Evolutionary conservation across 2,888 invertebrate genomes (phyloP).

Genomic region (Heliconius charithonia): DNA sequence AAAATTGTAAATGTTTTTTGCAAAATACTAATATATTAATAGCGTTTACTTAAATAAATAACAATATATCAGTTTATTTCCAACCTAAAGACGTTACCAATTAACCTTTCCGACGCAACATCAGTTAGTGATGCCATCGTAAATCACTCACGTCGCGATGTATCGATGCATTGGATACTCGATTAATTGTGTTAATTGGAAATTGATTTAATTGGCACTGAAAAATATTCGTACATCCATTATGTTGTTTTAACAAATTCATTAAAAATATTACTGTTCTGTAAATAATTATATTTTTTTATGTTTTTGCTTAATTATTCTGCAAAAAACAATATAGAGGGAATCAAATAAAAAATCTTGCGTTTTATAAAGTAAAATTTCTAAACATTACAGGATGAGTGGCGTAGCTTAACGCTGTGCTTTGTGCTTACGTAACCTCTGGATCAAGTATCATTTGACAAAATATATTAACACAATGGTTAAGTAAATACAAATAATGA

Average conservation of each 20-base stretch:
- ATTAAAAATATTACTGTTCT: no score
- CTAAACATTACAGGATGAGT: not conserved
- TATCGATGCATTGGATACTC: conserved; percentile 57
- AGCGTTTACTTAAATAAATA: conserved; percentile 18
- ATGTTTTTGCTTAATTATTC: no score
- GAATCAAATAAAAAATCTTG: no score
- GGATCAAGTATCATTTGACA: not conserved
- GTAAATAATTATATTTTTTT: not conserved
- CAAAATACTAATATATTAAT: conserved; percentile 18
- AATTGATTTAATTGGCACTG: conserved; percentile 28
- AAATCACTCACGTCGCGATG: conserved; percentile 62
- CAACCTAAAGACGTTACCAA: conserved; percentile 63
- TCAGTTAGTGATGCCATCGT: conserved; percentile 66
- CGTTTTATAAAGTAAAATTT: no score
- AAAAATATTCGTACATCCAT: not conserved
- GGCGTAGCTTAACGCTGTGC: not conserved
- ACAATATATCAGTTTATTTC: conserved; percentile 37
- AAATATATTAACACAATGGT: not conserved
- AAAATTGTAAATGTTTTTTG: not conserved
- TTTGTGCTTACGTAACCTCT: not conserved
- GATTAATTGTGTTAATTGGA: conserved; percentile 51
- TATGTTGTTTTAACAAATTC: not conserved
- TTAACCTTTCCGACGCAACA: conserved; percentile 72
- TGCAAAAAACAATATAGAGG: no score
- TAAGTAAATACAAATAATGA: conserved; percentile 11